Percentiles rank a stretch among this genome's conserved stretches.
Conservation (phyloP, 2,113 vertebrate genomes). For the Mirza zaza region DNA sequence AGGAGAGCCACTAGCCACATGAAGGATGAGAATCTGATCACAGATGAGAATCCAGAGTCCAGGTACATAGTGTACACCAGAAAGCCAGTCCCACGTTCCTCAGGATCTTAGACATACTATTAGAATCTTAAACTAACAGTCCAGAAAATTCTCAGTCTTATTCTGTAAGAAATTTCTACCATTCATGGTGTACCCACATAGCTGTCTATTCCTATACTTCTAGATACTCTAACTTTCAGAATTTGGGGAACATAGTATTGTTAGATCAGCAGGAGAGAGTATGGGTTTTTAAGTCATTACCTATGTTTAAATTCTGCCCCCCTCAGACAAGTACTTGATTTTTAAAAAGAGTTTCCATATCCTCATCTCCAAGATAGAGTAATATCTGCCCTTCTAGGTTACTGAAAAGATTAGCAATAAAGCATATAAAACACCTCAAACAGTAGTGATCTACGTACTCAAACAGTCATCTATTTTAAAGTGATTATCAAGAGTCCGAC, state of each 20-base stretch:
- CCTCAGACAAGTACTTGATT: background rate
- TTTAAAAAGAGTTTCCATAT: background rate
- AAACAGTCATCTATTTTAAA: background rate
- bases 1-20: background rate
- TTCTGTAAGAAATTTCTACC: background rate
- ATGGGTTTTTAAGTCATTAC: background rate
- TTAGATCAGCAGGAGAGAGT: background rate
- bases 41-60: background rate
- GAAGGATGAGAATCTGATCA: background rate
- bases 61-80: background rate
- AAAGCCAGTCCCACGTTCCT: background rate
- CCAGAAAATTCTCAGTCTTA: background rate
- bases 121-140: background rate
- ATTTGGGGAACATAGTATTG: background rate
- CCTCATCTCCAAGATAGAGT: background rate
- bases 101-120: background rate
- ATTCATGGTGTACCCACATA: background rate
- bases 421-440: background rate
- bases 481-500: background rate
- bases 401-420: constrained; percentile 21
- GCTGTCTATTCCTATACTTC: background rate
- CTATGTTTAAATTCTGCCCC: background rate
- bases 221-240: background rate
- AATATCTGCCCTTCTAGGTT: background rate
- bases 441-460: background rate